These are phyloP conservation scores for Kryphioiulus occultus DNA, from an alignment of 2,888 invertebrate species.

Conservation along the genomic window DNA sequence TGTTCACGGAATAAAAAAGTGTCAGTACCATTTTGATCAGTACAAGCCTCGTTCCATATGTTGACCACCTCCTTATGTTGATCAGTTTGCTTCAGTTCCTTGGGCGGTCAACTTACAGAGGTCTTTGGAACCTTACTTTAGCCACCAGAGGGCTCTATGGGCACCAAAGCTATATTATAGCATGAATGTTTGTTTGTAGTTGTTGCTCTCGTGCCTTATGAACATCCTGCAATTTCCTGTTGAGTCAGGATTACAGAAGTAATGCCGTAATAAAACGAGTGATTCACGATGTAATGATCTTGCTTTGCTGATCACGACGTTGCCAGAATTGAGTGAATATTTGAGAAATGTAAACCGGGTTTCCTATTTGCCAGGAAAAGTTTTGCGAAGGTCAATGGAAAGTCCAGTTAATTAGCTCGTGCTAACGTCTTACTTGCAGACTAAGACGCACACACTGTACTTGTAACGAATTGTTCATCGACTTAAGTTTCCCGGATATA, in stretches of 20 bases:
- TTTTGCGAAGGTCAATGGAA: background rate
- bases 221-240: slow-evolving; percentile 20
- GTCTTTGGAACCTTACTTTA: no score
- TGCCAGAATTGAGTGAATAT: background rate
- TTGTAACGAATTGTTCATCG: no score
- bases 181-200: no score
- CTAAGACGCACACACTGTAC: background rate
- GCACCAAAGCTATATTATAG: no score
- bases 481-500: no score
- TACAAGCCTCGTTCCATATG: no score
- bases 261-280: slow-evolving; percentile 1
- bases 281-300: background rate
- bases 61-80: no score
- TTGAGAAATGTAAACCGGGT: background rate
- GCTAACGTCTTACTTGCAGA: slow-evolving; percentile 17
- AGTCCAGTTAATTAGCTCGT: background rate
- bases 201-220: background rate
- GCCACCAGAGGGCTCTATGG: no score
- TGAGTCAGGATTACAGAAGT: background rate
- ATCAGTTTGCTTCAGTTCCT: no score
- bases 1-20: no score
- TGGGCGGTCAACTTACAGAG: no score
- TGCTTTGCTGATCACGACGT: background rate
- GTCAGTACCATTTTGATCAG: no score
- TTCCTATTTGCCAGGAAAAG: background rate